These are phyloP conservation scores for Miniopterus natalensis DNA, from an alignment of 2,113 vertebrate species.

Conservation along the genomic window DNA sequence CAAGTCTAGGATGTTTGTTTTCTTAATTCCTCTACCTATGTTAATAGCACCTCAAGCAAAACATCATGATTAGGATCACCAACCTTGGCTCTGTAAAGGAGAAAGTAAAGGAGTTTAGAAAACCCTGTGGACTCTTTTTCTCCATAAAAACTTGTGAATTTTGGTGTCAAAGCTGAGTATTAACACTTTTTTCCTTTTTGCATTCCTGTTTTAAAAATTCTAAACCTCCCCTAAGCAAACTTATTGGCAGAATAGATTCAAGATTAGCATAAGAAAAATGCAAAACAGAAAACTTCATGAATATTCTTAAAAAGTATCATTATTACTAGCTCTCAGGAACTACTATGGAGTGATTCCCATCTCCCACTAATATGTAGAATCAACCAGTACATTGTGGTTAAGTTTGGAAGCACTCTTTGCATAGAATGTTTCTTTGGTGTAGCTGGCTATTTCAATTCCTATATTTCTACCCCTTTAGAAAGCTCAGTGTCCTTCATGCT, in stretches of 20 bases:
- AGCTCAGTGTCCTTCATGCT: neutral
- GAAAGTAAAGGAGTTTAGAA: neutral
- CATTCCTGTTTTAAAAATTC: constrained; percentile 47
- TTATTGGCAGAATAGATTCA: constrained; percentile 14
- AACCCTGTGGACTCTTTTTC: neutral
- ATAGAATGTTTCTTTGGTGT: neutral
- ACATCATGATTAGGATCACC: neutral
- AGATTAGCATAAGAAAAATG: constrained; percentile 46
- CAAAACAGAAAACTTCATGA: constrained; percentile 42
- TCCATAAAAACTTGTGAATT: constrained; percentile 25
- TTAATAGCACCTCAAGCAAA: neutral
- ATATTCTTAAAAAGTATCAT: neutral
- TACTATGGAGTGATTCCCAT: neutral
- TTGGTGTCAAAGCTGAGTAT: neutral
- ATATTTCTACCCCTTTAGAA: neutral
- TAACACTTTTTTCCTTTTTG: constrained; percentile 34
- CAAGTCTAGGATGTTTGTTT: neutral
- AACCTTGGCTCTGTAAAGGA: neutral
- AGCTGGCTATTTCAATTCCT: neutral
- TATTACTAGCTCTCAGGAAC: constrained; percentile 55
- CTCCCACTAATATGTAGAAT: neutral
- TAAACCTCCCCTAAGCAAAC: neutral
- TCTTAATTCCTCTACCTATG: neutral
- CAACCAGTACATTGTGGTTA: neutral
- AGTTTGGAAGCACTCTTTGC: neutral